Conservation (phyloP, 2,888 invertebrate species). For the Lasioglossum marginatum region DNA sequence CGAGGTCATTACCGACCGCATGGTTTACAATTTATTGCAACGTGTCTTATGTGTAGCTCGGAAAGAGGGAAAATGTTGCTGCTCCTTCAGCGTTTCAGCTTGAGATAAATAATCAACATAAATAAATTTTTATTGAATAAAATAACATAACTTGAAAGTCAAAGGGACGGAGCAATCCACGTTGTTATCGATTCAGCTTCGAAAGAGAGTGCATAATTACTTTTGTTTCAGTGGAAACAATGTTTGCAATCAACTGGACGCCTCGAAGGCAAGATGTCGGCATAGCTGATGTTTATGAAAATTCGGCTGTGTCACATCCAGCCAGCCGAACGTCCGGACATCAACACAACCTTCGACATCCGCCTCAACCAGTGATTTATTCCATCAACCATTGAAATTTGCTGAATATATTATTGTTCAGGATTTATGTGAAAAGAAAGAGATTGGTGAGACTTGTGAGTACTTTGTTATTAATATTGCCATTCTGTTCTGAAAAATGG, state of each 20-base stretch:
- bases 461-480: not conserved
- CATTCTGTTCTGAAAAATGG: not conserved
- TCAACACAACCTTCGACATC: slow-evolving; percentile 54
- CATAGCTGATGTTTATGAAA: slow-evolving; percentile 91
- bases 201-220: not conserved
- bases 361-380: not conserved
- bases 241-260: slow-evolving; percentile 76
- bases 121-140: no score
- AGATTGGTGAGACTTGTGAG: not conserved
- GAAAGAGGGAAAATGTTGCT: no score
- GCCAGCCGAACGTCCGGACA: slow-evolving; percentile 86
- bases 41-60: no score
- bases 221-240: not conserved
- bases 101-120: no score
- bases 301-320: slow-evolving; percentile 94
- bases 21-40: no score
- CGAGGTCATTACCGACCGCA: no score
- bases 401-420: not conserved
- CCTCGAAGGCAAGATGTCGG: slow-evolving; percentile 94
- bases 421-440: not conserved
- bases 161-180: not conserved
- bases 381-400: not conserved
- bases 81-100: no score
- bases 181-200: not conserved
- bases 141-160: no score